These are phyloP conservation scores for Abrostola triplasia DNA, from an alignment of 2,888 invertebrate species.

Conservation along the genomic window DNA sequence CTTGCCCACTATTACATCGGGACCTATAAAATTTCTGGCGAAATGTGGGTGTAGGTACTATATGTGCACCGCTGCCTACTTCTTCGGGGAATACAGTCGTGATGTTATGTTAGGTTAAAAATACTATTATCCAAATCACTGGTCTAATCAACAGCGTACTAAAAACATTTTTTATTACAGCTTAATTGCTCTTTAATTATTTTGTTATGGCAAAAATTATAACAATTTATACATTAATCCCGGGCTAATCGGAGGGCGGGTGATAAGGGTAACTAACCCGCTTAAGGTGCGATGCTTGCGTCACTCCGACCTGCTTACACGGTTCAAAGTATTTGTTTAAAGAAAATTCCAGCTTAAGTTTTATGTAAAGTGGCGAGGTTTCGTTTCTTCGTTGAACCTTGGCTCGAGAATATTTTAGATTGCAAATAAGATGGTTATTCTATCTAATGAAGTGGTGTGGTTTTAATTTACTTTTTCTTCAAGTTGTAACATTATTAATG, in stretches of 20 bases:
- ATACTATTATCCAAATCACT: too few species aligned
- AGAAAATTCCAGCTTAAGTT: constrained; percentile 6
- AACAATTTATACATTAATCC: constrained; percentile 28
- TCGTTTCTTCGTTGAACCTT: constrained; percentile 8
- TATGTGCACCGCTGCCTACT: too few species aligned
- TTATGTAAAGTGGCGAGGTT: constrained; percentile 8
- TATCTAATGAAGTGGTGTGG: constrained; percentile 13
- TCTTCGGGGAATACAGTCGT: too few species aligned
- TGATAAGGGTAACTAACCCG: constrained; percentile 44
- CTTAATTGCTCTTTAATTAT: constrained; percentile 2
- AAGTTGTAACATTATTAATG: neutral
- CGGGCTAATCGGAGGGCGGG: constrained; percentile 26
- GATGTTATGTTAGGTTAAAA: too few species aligned
- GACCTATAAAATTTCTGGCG: too few species aligned
- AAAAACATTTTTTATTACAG: neutral
- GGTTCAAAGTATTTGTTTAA: constrained; percentile 17
- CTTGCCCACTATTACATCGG: too few species aligned
- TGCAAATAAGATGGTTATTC: constrained; percentile 16
- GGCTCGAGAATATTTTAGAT: constrained; percentile 10
- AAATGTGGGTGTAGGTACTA: too few species aligned
- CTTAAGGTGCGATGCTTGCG: constrained; percentile 24
- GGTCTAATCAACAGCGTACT: too few species aligned
- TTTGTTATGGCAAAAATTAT: constrained; percentile 7
- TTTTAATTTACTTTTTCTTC: constrained; percentile 10
- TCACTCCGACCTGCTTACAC: constrained; percentile 11